Evolutionary conservation across 2,113 vertebrate genomes (phyloP).

Genomic region (Zosterops pallidus): DNA sequence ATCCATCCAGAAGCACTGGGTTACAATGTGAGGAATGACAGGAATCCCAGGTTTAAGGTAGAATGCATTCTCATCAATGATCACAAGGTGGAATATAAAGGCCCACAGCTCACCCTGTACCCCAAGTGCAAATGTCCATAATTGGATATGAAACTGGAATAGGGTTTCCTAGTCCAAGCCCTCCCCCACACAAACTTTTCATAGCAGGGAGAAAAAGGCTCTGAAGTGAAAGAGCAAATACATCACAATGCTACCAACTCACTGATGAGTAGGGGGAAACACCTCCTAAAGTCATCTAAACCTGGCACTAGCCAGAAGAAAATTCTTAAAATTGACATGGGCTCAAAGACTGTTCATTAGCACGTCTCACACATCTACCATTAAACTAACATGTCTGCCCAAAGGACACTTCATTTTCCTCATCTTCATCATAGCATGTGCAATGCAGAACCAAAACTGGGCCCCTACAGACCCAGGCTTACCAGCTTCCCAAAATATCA

Average conservation of each 20-base stretch:
- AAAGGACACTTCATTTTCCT: not conserved
- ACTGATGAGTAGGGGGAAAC: not conserved
- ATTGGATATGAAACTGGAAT: not conserved
- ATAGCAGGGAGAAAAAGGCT: not conserved
- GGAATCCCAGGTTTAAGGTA: not conserved
- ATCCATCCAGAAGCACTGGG: not conserved
- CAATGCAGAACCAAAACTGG: not conserved
- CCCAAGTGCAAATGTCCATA: not conserved
- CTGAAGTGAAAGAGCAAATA: not conserved
- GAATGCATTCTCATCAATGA: not conserved
- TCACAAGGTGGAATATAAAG: not conserved
- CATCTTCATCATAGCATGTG: not conserved
- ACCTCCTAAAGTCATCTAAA: not conserved
- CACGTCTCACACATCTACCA: not conserved
- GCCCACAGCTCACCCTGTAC: not conserved
- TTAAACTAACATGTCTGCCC: rapidly evolving
- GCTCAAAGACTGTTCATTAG: not conserved
- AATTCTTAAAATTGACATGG: not conserved
- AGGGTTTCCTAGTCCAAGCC: not conserved
- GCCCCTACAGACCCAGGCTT: not conserved
- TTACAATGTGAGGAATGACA: not conserved
- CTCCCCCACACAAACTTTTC: rapidly evolving
- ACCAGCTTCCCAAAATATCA: not conserved
- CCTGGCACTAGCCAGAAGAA: not conserved
- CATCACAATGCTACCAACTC: not conserved